These are phyloP conservation scores for Thysanoteuthis rhombus DNA, from an alignment of 2,888 invertebrate genomes.

Conservation along the genomic window DNA sequence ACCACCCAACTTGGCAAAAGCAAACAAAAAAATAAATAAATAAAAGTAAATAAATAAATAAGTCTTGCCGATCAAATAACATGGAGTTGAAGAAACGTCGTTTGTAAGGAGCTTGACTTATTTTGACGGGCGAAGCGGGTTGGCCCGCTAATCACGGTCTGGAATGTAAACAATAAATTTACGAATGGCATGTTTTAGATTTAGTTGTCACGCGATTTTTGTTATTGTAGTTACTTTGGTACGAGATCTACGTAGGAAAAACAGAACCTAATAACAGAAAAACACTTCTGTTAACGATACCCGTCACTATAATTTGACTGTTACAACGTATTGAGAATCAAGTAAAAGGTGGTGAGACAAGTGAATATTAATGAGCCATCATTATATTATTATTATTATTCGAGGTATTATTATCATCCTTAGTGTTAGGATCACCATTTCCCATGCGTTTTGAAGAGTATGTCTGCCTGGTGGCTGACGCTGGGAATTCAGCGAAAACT, in stretches of 20 bases:
- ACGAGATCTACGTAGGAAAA: no score
- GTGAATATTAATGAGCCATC: not conserved
- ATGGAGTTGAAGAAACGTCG: not conserved
- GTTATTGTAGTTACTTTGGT: not conserved
- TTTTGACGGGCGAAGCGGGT: slow-evolving; percentile 12
- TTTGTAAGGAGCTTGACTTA: not conserved
- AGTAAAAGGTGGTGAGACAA: not conserved
- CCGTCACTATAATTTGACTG: not conserved
- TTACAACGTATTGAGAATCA: not conserved
- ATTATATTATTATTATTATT: no score
- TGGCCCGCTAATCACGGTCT: not conserved
- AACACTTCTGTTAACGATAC: not conserved
- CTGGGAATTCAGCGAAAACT: no score
- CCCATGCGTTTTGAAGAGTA: no score
- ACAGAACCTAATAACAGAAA: not conserved
- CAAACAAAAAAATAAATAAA: not conserved
- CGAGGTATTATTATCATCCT: no score
- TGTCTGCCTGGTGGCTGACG: no score
- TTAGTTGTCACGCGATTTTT: not conserved
- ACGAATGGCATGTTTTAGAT: not conserved
- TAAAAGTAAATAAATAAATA: not conserved
- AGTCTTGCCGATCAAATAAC: not conserved
- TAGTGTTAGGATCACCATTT: no score
- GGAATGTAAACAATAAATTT: slow-evolving; percentile 12
- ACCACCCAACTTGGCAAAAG: not conserved